Conservation (phyloP, 2,888 invertebrate species). For the Idaea aversata region DNA sequence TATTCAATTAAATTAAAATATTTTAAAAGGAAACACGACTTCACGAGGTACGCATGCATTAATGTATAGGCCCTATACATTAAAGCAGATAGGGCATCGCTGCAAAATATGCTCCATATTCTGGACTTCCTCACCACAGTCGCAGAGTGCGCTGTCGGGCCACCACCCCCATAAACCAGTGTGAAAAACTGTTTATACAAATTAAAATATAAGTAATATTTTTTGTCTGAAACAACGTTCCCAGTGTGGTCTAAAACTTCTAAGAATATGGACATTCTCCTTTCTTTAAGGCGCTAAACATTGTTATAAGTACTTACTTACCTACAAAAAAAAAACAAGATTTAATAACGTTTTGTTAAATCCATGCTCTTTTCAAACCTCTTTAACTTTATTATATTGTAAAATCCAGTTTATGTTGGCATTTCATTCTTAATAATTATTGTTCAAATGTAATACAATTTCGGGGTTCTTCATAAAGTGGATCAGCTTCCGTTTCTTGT, state of each 20-base stretch:
- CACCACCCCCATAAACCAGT: too few species aligned
- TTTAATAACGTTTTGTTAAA: slow-evolving; percentile 75
- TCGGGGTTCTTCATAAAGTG: slow-evolving; percentile 43
- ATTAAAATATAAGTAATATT: too few species aligned
- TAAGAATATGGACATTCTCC: slow-evolving; percentile 5
- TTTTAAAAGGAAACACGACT: too few species aligned
- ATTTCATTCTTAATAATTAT: neutral
- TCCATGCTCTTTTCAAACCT: slow-evolving; percentile 65
- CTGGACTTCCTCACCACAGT: too few species aligned
- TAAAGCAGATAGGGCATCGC: too few species aligned
- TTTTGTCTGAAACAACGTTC: too few species aligned
- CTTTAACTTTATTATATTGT: slow-evolving; percentile 53
- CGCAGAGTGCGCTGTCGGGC: too few species aligned
- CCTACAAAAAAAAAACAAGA: slow-evolving; percentile 57
- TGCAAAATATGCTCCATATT: too few species aligned
- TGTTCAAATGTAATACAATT: slow-evolving; percentile 9
- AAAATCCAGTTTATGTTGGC: slow-evolving; percentile 37
- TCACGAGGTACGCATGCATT: too few species aligned
- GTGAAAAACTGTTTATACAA: too few species aligned
- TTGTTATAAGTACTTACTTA: slow-evolving; percentile 43
- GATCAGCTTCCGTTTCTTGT: slow-evolving; percentile 58
- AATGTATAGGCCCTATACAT: too few species aligned
- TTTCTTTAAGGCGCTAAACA: slow-evolving; percentile 32
- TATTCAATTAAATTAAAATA: too few species aligned
- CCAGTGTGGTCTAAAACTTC: neutral